A percentile compares a stretch with the other conserved stretches of the same genome.
Evolutionary conservation across 2,888 invertebrate genomes (phyloP).

Genomic region (Bombyx huttoni): DNA sequence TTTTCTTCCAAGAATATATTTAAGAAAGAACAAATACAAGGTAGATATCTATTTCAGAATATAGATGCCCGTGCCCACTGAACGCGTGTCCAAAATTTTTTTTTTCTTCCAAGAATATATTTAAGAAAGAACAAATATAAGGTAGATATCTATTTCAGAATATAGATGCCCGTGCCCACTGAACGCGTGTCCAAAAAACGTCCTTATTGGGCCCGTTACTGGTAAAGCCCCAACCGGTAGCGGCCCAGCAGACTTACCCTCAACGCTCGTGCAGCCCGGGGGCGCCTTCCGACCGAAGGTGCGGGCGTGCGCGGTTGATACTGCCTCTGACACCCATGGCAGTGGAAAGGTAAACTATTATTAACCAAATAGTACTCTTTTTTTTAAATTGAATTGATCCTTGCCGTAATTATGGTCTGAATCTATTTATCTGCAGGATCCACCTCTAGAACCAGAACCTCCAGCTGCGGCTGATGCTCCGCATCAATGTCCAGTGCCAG

Average conservation of each 20-base stretch:
- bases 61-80: slow-evolving; percentile 89
- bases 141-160: slow-evolving; percentile 32
- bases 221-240: slow-evolving; percentile 89
- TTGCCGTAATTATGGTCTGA: no score
- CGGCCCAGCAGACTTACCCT: slow-evolving; percentile 62
- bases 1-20: background rate
- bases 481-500: slow-evolving; percentile 48
- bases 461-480: slow-evolving; percentile 53
- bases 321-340: slow-evolving; percentile 53
- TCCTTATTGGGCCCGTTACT: slow-evolving; percentile 98
- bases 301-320: slow-evolving; percentile 57
- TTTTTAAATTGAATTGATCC: background rate
- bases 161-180: slow-evolving; percentile 88
- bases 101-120: no score
- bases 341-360: slow-evolving; percentile 49
- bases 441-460: slow-evolving; percentile 49
- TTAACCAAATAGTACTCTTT: background rate
- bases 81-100: slow-evolving; percentile 98
- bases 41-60: slow-evolving; percentile 37
- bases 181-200: slow-evolving; percentile 98
- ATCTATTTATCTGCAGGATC: slow-evolving; percentile 32
- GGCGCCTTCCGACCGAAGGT: slow-evolving; percentile 67
- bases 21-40: background rate
- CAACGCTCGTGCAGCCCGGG: slow-evolving; percentile 59
- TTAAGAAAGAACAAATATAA: no score